Base-by-base conservation (phyloP, 2,888 invertebrate genomes). In the Ophion ellenae region DNA sequence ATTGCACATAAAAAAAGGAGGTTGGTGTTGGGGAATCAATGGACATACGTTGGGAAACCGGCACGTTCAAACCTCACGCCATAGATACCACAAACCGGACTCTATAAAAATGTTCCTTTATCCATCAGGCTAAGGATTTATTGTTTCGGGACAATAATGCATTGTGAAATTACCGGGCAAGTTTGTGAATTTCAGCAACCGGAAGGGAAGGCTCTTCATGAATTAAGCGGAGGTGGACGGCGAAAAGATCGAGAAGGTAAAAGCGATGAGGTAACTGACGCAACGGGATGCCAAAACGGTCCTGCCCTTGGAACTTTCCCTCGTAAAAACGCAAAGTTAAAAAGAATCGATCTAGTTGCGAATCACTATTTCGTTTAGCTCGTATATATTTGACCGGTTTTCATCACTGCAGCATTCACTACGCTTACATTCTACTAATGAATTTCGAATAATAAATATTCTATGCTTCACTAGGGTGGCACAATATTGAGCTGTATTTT, bases 81-180 rank as follows among this genome's bases (percentile, higher is more conserved):
- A 9, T 47, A 47, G 5, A 85, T 85, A 69, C 63, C 74, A 78
- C 81, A 78, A 79, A 76, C 77, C 69, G 67, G 69, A 81, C 69
- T 81, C 81, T 63, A 81, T 85, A 85, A 85, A 85, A 85, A 85
- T 78, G 81, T 81, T 85, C 84, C 74, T 78, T 81, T 74, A 85
- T 77, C n/a, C 84, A 73, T 78, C 77, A 10, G 28, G 47, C 81
- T 66, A 53, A 79, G 63, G 77, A 85, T 85, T 85, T 85, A 85
- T 85, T 85, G 81, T 78, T 81, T 74, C 78, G 45, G 69, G 73
- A 81, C 73, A 84, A 84, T 84, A 84, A 81, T 79, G 17, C 81
- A 59, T 84, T 84, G 84, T 14, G 77, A 84, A 84, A 84, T 67
- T 66, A 24, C 57, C 71, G 71, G 63, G 64, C 53, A 76, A 76